Evolutionary conservation across 2,113 vertebrate species (phyloP).

Genomic region (Hippocampus guttulatus): DNA sequence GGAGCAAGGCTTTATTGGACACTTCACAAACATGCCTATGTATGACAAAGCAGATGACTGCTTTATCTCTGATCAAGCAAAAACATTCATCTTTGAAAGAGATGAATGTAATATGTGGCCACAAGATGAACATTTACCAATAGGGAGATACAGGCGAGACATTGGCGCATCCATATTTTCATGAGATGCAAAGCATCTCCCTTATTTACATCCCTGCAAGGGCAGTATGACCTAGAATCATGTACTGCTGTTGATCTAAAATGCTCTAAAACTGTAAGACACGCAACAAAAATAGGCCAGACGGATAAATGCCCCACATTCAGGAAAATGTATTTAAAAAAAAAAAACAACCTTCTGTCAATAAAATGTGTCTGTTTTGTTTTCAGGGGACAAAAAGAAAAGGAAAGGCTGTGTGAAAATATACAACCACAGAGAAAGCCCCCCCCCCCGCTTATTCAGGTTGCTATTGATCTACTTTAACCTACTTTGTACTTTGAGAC

Average conservation of each 20-base stretch:
- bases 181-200: slow-evolving; percentile 20
- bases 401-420: slow-evolving; percentile 2
- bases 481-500: slow-evolving; percentile 72
- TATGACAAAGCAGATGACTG: background rate
- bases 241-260: slow-evolving; percentile 34
- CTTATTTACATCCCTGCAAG: slow-evolving; percentile 42
- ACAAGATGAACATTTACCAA: background rate
- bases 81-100: background rate
- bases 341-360: slow-evolving; percentile 10
- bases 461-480: slow-evolving; percentile 69
- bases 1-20: background rate
- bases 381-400: slow-evolving; percentile 8
- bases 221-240: slow-evolving; percentile 51
- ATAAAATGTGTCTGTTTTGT: slow-evolving; percentile 16
- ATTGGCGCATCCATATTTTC: slow-evolving; percentile 16
- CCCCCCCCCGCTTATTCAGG: slow-evolving; percentile 45
- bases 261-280: slow-evolving; percentile 27
- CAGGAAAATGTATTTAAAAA: slow-evolving; percentile 1
- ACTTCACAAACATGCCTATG: background rate
- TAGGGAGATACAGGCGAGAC: slow-evolving; percentile 1
- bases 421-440: slow-evolving; percentile 15
- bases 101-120: background rate
- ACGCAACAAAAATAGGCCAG: slow-evolving; percentile 35
- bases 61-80: background rate
- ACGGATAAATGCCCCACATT: slow-evolving; percentile 36